Conservation (phyloP, 2,113 vertebrate genomes). For the Percina caprodes region DNA sequence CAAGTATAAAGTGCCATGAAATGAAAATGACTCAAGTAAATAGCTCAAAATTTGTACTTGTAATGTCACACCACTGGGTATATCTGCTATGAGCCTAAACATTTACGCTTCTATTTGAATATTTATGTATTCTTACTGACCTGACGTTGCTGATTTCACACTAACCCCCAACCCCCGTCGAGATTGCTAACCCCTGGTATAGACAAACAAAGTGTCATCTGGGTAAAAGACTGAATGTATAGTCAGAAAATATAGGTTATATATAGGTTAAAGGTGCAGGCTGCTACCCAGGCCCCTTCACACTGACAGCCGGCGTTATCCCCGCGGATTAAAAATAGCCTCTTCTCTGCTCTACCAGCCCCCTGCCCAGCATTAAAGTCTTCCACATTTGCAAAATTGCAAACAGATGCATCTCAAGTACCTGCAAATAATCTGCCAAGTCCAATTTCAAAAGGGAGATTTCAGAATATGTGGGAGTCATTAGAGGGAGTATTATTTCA, state of each 20-base stretch:
- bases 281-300: conserved; percentile 77
- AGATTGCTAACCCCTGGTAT: too few relatives aligned
- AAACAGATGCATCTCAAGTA: conserved; percentile 99
- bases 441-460: conserved; percentile 99
- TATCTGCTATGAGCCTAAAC: too few relatives aligned
- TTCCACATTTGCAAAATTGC: conserved; percentile 99
- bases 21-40: not conserved
- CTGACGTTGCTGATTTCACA: conserved; percentile 24
- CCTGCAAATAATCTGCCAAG: conserved; percentile 99
- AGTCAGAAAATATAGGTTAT: conserved; percentile 73
- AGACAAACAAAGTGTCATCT: conserved; percentile 30
- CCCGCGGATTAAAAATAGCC: conserved; percentile 95
- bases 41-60: not conserved
- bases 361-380: conserved; percentile 96
- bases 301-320: conserved; percentile 94
- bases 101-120: not conserved
- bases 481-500: conserved; percentile 99
- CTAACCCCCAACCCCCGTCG: not conserved
- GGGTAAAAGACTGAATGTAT: conserved; percentile 68
- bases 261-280: conserved; percentile 39
- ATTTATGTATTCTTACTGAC: not conserved
- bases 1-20: not conserved
- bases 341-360: conserved; percentile 82
- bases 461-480: conserved; percentile 99
- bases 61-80: not conserved